These are phyloP conservation scores for Triplophysa tibetana DNA, from an alignment of 2,113 vertebrate genomes.

Conservation along the genomic window DNA sequence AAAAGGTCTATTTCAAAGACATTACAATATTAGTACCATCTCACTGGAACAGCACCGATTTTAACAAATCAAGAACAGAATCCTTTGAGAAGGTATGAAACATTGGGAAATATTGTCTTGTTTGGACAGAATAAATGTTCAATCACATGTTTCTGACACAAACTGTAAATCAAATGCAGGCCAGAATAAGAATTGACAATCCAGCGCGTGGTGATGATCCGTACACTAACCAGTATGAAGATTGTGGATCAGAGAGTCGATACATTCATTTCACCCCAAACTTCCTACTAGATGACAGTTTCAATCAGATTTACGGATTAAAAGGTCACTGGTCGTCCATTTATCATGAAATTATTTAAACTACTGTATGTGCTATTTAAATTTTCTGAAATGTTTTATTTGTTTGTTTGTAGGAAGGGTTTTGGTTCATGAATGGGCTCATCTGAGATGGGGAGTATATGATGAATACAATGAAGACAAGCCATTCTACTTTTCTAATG, in stretches of 20 bases:
- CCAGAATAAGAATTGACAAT: conserved; percentile 63
- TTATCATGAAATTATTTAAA: not conserved
- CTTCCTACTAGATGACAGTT: conserved; percentile 62
- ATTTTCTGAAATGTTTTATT: not conserved
- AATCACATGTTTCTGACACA: not conserved
- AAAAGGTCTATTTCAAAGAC: conserved; percentile 69
- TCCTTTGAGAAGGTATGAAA: conserved; percentile 65
- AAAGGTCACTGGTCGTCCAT: conserved; percentile 52
- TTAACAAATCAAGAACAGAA: conserved; percentile 58
- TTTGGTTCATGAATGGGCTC: too few species aligned
- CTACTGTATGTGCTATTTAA: not conserved
- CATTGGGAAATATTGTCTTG: not conserved
- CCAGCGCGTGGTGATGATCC: conserved; percentile 60
- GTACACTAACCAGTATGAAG: conserved; percentile 65
- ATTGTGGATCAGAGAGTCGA: not conserved
- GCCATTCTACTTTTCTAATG: conserved; percentile 63
- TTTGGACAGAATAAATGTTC: not conserved
- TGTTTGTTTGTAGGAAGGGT: conserved; percentile 47
- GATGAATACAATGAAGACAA: conserved; percentile 68
- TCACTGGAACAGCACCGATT: conserved; percentile 62
- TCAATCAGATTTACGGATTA: conserved; percentile 62
- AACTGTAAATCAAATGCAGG: conserved; percentile 50
- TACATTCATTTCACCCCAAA: not conserved
- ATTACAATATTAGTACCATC: conserved; percentile 70
- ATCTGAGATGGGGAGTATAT: conserved; percentile 51